A percentile compares a stretch with the other conserved stretches of the same genome.
These are phyloP conservation scores for Echinarachnius parma DNA, from an alignment of 53 echinoderm and acorn worm genomes.

Conservation along the genomic window DNA sequence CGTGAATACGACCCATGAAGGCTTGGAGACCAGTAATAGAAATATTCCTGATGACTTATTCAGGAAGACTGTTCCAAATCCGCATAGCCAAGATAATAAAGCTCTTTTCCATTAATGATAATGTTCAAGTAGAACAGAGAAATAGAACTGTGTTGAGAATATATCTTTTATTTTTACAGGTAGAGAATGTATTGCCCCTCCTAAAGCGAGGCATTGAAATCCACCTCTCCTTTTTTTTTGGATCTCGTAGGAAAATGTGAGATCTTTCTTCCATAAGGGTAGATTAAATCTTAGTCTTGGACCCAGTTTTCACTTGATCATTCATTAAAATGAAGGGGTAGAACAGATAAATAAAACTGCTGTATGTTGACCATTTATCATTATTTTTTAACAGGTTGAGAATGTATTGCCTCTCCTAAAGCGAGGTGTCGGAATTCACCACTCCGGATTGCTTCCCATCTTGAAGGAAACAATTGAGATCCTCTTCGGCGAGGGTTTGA, in stretches of 20 bases:
- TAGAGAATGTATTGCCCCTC: slow-evolving; percentile 89
- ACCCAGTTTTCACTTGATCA: no score
- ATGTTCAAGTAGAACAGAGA: no score
- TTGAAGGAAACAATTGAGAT: slow-evolving; percentile 96
- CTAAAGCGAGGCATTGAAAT: slow-evolving; percentile 89
- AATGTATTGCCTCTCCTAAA: slow-evolving; percentile 87
- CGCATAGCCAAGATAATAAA: no score
- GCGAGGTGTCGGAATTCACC: slow-evolving; percentile 91
- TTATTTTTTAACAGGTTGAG: slow-evolving; percentile 75
- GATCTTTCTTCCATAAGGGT: slow-evolving; percentile 90
- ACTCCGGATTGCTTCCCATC: slow-evolving; percentile 87
- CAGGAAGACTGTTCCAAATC: no score
- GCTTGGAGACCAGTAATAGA: no score
- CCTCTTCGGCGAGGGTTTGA: slow-evolving; percentile 88
- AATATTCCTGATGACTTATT: no score
- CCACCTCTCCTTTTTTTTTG: slow-evolving; percentile 87
- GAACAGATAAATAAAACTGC: no score
- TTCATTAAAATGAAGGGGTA: no score
- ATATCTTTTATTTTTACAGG: slow-evolving; percentile 45
- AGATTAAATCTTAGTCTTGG: no score
- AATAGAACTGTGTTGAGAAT: neutral
- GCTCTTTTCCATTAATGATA: no score
- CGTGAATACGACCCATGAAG: no score
- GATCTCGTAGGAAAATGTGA: slow-evolving; percentile 86
- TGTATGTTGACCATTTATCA: neutral